A percentile compares a stretch with the other conserved stretches of the same genome.
Evolutionary conservation across 2,797 vertebrate genomes (phyloP).

Genomic region (Rhynchonycteris naso): DNA sequence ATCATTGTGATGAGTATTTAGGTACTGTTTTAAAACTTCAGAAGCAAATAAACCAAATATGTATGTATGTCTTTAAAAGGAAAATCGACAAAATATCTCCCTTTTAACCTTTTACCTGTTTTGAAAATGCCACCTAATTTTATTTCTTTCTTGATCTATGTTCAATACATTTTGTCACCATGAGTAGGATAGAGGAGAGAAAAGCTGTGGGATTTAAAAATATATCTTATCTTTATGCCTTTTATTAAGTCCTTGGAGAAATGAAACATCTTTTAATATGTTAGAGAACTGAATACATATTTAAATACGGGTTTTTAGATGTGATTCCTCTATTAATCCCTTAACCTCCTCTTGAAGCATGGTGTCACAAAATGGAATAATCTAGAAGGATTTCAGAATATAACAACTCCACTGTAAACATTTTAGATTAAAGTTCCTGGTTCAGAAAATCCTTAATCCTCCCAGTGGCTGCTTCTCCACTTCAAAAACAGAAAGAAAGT

Average conservation of each 20-base stretch:
- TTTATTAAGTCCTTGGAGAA: conserved; percentile 52
- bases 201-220: background rate
- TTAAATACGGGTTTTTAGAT: conserved; percentile 60
- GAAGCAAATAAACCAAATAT: background rate
- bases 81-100: conserved; percentile 25
- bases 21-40: conserved; percentile 14
- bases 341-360: conserved; percentile 44
- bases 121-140: conserved; percentile 14
- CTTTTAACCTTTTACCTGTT: conserved; percentile 44
- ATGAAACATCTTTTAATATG: conserved; percentile 61
- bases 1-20: background rate
- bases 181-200: background rate
- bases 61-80: background rate
- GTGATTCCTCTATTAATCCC: conserved; percentile 64
- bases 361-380: conserved; percentile 26
- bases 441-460: conserved; percentile 41
- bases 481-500: background rate
- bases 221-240: conserved; percentile 10
- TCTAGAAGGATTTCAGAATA: conserved; percentile 39
- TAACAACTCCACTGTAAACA: conserved; percentile 28
- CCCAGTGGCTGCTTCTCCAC: background rate
- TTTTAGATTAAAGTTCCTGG: conserved; percentile 49
- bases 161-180: background rate
- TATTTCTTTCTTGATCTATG: background rate
- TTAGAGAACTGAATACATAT: background rate